Evolutionary conservation across 2,113 vertebrate species (phyloP), one percentile per base, ranked within the genome.

Genomic region (Gymnobelideus leadbeateri): DNA sequence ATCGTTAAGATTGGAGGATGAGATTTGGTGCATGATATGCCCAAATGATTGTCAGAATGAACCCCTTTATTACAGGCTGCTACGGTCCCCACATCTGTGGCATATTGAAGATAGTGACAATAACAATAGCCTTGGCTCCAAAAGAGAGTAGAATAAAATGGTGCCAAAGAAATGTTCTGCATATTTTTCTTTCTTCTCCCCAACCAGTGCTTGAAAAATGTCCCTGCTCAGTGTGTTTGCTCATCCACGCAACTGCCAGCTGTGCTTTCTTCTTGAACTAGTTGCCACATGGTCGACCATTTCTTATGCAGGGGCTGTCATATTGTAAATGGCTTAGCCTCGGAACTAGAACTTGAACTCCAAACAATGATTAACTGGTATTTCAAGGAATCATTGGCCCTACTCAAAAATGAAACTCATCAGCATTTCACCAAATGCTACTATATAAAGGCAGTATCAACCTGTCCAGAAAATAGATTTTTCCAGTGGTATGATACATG

Each of bases 191-290:
- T 97, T 97, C 95, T 98, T 97, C 95, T 98, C 97, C 96, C 96
- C 97, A 97, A 97, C 96, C 98, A 98, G 97, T 96, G 95, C 97
- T 98, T 98, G 97, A 98, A 98, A 98, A 98, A 98, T 98, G 97
- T 98, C 95, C 97, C 97, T 96, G 96, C 97, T 98, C 97, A 98
- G 47, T 95, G 97, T 98, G 98, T 97, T 98, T 98, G 98, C 97
- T 98, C 98, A 98, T 97, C 98, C 98, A 98, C 97, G 50, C 97
- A 98, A 97, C 97, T 97, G 97, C 98, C 98, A 98, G 98, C 97
- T 98, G 98, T 98, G 97, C 97, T 94, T 98, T 24, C 95, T 97
- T 97, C 96, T 97, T 97, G 96, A 94, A 90, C 95, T 91, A 51
- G 92, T 8, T 97, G 96, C 97, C 95, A 96, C 96, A 96, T 92